phyloP scores from a whole-genome alignment of 2,113 vertebrate species.

The Pelvicachromis taeniatus region DNA sequence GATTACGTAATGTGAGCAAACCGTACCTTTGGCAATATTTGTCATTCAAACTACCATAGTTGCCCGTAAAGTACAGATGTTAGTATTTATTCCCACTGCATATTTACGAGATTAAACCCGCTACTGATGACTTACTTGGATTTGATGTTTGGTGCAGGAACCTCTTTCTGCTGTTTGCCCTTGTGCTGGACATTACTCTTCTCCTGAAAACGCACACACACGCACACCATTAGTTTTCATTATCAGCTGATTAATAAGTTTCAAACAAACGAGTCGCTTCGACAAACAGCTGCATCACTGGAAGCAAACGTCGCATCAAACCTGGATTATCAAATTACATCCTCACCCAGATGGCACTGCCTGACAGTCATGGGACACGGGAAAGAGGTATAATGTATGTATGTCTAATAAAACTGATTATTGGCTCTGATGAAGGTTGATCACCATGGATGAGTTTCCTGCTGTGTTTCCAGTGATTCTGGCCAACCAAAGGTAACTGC shows the following conservation, averaged over 20 bases:
- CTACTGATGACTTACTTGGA: conserved; percentile 66
- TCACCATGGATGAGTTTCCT: not conserved
- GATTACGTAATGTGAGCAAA: not conserved
- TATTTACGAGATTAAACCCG: not conserved
- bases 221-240: conserved; percentile 7
- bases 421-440: not conserved
- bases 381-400: not conserved
- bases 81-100: not conserved
- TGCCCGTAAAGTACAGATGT: not conserved
- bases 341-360: not conserved
- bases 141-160: conserved; percentile 61
- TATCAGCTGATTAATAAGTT: not conserved
- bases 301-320: not conserved
- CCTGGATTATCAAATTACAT: conserved; percentile 3
- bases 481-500: not conserved
- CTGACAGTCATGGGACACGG: not conserved
- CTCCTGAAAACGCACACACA: conserved; percentile 64
- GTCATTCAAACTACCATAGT: not conserved
- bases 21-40: not conserved
- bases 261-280: conserved; percentile 1
- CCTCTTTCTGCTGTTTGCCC: conserved; percentile 72
- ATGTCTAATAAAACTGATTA: not conserved
- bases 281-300: not conserved
- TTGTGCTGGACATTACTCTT: conserved; percentile 67
- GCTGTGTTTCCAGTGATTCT: not conserved